These are phyloP conservation scores for Drosophila mauritiana DNA, from an alignment of 1,140 invertebrate genomes.

Conservation along the genomic window DNA sequence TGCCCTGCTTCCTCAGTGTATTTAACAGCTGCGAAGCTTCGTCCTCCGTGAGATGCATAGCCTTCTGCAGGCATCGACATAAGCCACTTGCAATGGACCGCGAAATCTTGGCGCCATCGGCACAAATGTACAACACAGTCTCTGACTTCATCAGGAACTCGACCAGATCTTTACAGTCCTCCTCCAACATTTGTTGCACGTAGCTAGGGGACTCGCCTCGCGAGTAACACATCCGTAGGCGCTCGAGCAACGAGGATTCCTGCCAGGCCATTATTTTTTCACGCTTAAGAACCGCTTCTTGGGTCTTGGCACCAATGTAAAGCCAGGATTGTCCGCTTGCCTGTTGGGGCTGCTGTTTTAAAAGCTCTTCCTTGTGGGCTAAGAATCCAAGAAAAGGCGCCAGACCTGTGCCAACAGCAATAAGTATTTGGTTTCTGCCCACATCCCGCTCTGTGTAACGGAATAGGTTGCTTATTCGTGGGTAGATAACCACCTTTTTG, in stretches of 20 bases:
- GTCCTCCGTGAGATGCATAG: conserved; percentile 75
- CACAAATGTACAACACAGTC: conserved; percentile 90
- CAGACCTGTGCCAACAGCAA: conserved; percentile 93
- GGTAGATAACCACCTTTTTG: conserved; percentile 87
- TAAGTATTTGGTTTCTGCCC: conserved; percentile 89
- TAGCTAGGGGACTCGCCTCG: conserved; percentile 85
- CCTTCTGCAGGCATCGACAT: conserved; percentile 85
- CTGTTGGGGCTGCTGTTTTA: conserved; percentile 27
- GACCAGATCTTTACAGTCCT: conserved; percentile 86
- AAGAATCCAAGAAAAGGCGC: conserved; percentile 91
- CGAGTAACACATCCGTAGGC: conserved; percentile 88
- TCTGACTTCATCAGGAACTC: conserved; percentile 86
- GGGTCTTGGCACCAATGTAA: conserved; percentile 91
- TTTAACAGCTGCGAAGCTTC: conserved; percentile 84
- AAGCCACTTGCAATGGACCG: conserved; percentile 88
- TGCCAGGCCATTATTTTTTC: conserved; percentile 79
- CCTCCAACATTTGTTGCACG: conserved; percentile 87
- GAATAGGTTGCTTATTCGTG: conserved; percentile 87
- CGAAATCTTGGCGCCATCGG: conserved; percentile 90
- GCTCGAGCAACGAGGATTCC: conserved; percentile 85
- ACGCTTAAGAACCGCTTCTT: conserved; percentile 85
- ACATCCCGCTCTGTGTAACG: conserved; percentile 85
- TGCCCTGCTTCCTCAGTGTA: conserved; percentile 84
- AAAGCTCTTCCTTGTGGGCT: conserved; percentile 85
- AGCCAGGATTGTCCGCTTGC: conserved; percentile 86